These are phyloP conservation scores for Gadopsis bispinosus DNA, from an alignment of 2,797 vertebrate species.

Conservation along the genomic window DNA sequence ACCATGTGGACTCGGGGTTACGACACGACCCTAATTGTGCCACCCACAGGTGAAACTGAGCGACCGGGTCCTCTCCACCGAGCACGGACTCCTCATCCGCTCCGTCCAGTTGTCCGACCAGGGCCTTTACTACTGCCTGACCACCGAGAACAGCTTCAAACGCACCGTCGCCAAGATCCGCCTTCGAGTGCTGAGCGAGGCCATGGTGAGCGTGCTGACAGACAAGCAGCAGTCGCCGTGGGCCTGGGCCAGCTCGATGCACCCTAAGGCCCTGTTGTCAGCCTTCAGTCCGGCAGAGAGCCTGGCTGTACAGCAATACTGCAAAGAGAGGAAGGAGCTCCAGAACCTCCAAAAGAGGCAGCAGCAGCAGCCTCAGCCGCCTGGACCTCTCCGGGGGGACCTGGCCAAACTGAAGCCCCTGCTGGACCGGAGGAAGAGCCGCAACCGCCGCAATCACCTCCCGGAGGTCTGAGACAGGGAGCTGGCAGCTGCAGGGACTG, in stretches of 20 bases:
- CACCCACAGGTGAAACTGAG: constrained; percentile 91
- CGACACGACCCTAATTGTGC: neutral
- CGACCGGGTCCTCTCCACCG: constrained; percentile 92
- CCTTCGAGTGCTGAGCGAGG: constrained; percentile 91
- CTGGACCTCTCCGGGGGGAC: constrained; percentile 89
- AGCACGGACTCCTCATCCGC: constrained; percentile 96
- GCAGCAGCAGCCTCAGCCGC: constrained; percentile 71
- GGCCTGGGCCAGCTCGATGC: constrained; percentile 89
- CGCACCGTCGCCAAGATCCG: constrained; percentile 96
- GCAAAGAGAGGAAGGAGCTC: constrained; percentile 93
- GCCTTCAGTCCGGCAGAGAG: constrained; percentile 92
- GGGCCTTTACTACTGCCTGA: constrained; percentile 96
- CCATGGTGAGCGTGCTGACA: constrained; percentile 88
- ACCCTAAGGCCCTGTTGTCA: constrained; percentile 90
- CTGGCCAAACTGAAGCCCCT: constrained; percentile 95
- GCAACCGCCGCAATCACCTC: constrained; percentile 93
- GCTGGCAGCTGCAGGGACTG: constrained; percentile 25
- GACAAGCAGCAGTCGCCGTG: constrained; percentile 92
- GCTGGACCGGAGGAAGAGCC: constrained; percentile 94
- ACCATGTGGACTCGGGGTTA: neutral
- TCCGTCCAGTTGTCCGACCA: constrained; percentile 91
- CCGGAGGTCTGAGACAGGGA: constrained; percentile 83
- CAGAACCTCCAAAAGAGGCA: constrained; percentile 85
- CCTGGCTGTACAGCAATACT: constrained; percentile 94
- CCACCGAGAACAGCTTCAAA: constrained; percentile 95